phyloP scores from a whole-genome alignment of 2,888 invertebrate species.

The Digitonthophagus gazella region DNA sequence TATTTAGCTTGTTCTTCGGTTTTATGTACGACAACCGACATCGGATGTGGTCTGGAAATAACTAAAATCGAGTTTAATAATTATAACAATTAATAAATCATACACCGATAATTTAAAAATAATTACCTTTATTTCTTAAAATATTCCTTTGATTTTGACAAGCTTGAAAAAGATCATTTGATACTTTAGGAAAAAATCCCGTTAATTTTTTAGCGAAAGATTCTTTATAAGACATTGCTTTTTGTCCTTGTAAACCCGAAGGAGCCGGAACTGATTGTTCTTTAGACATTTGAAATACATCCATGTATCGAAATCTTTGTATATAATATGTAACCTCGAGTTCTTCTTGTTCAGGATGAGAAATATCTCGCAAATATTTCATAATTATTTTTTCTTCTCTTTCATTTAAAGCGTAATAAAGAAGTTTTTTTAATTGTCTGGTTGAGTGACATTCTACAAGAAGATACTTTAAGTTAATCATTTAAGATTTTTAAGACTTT shows the following conservation, averaged over 20 bases:
- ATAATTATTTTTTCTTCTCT: conserved; percentile 69
- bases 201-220: conserved; percentile 41
- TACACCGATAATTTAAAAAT: conserved; percentile 24
- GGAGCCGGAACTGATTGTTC: conserved; percentile 27
- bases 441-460: conserved; percentile 57
- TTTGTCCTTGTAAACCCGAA: conserved; percentile 41
- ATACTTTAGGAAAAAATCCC: conserved; percentile 42
- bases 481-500: too few species aligned
- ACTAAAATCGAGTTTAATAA: conserved; percentile 47
- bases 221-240: conserved; percentile 35
- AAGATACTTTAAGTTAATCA: too few species aligned
- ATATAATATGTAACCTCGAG: conserved; percentile 70
- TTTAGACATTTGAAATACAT: conserved; percentile 53
- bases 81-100: conserved; percentile 21
- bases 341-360: conserved; percentile 60
- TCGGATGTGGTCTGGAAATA: conserved; percentile 54
- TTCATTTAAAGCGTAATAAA: conserved; percentile 61
- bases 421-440: conserved; percentile 58
- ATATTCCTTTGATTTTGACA: conserved; percentile 40
- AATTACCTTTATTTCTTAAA: conserved; percentile 39
- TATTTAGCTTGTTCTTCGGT: conserved; percentile 46
- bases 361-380: conserved; percentile 59
- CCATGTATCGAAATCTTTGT: conserved; percentile 58
- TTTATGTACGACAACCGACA: conserved; percentile 59
- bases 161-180: conserved; percentile 40